Base-by-base conservation (phyloP, 2,113 vertebrate genomes). In the Todiramphus saurophagus region DNA sequence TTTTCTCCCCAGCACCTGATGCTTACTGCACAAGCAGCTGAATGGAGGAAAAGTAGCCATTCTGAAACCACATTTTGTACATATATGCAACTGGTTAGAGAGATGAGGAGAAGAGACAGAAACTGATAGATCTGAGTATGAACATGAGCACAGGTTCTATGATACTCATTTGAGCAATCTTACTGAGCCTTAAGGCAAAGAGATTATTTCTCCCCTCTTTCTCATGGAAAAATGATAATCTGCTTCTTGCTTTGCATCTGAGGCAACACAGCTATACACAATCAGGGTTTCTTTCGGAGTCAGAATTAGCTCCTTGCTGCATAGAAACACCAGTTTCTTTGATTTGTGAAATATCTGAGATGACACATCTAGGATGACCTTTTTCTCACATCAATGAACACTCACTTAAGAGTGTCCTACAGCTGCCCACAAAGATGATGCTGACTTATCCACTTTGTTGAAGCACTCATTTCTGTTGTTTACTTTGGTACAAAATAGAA, bases 271-370 rank as follows among this genome's bases (percentile, higher is more conserved):
- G 33, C 13, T 91, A 77, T 10, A 37, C 44, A 73, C 14, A 75
- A 16, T 13, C 30, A 67, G 62, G 17, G 16, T 83, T 86, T 90
- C 59, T 83, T 41, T 3, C 5, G 51, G 53, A 82, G 51, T 70
- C 79, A 89, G 48, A 88, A 86, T 81, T 83, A 89, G 16, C 25
- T 81, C 30, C 83, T 90, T 89, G 41, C 31, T 75, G 12, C 80
- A 59, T 68, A 58, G 73, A 94, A 95, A 84, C 18, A 72, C 24
- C 30, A 78, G 30, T 67, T 95, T 31, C 53, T 89, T 90, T 75
- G 76, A 70, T 74, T 90, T 92, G 43, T 12, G 4, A 90, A 94
- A 72, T 81, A 93, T 87, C 85, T 44, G 70, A 92, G 60, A 64
- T 66, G 93, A 68, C 84, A 74, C 33, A 68, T 90, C 66, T 87